Conservation (phyloP, 2,888 invertebrate genomes). For the Pterostichus madidus region DNA sequence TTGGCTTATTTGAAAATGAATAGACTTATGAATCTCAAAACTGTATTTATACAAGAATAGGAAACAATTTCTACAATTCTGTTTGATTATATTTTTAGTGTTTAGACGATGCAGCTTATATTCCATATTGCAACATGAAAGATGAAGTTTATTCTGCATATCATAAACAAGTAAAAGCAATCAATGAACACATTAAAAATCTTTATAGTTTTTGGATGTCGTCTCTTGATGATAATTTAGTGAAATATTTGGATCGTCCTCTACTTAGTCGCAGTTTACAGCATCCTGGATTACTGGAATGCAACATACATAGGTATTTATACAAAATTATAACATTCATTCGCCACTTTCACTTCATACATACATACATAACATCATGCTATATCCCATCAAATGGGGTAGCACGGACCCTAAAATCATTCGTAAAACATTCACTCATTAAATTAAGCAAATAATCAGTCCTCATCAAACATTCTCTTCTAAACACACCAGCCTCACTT, state of each 20-base stretch:
- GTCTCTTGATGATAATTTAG: conserved; percentile 81
- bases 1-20: conserved; percentile 85
- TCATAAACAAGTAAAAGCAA: conserved; percentile 81
- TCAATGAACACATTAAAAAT: conserved; percentile 79
- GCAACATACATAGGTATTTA: conserved; percentile 87
- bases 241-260: conserved; percentile 83
- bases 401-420: too few relatives aligned
- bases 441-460: too few relatives aligned
- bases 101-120: conserved; percentile 87
- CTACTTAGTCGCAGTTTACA: conserved; percentile 85
- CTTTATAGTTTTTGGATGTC: conserved; percentile 81
- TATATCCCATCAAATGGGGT: too few relatives aligned
- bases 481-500: too few relatives aligned
- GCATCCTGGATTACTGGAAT: conserved; percentile 85
- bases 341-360: too few relatives aligned
- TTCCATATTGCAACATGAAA: conserved; percentile 86
- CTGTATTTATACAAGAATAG: background rate
- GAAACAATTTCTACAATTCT: too few relatives aligned
- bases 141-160: conserved; percentile 86
- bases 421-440: too few relatives aligned
- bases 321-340: background rate
- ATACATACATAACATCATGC: too few relatives aligned
- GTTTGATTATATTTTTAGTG: conserved; percentile 75
- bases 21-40: conserved; percentile 80
- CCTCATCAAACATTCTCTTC: too few relatives aligned